Percentiles rank a stretch among this genome's conserved stretches.
These are phyloP conservation scores for Recurvirostra avosetta DNA, from an alignment of 2,113 vertebrate species.

Conservation along the genomic window DNA sequence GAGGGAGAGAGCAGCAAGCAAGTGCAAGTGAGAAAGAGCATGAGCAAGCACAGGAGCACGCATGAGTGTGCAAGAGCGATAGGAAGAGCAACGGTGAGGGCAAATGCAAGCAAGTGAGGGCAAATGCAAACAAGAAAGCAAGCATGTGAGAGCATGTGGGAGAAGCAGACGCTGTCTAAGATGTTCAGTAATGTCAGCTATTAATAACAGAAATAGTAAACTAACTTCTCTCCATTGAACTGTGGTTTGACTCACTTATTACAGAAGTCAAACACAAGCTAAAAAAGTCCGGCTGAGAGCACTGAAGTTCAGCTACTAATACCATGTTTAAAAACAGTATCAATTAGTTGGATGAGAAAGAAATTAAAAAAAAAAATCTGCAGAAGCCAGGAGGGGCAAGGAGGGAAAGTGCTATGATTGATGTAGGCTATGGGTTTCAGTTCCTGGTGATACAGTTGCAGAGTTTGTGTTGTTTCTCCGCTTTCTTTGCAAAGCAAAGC, in stretches of 20 bases:
- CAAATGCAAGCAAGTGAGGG: background rate
- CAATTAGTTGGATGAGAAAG: background rate
- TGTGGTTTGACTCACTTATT: background rate
- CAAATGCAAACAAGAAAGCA: background rate
- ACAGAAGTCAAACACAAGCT: background rate
- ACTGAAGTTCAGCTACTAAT: background rate
- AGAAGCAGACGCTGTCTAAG: background rate
- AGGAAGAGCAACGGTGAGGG: background rate
- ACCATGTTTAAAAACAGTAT: background rate
- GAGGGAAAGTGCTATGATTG: background rate
- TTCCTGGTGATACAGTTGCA: background rate
- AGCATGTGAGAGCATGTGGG: background rate
- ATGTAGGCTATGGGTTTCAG: background rate
- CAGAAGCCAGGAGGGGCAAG: background rate
- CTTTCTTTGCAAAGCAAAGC: background rate
- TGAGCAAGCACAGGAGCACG: rapidly evolving
- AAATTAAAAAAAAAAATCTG: background rate
- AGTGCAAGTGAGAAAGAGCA: background rate
- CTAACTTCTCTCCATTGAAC: background rate
- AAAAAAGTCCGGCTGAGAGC: background rate
- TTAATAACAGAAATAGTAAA: background rate
- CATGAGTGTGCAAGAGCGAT: background rate
- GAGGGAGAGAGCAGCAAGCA: background rate
- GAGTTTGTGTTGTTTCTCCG: background rate
- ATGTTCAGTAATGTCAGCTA: background rate